Base-by-base conservation (phyloP, 2,113 vertebrate genomes). In the Phylloscopus whistleri region DNA sequence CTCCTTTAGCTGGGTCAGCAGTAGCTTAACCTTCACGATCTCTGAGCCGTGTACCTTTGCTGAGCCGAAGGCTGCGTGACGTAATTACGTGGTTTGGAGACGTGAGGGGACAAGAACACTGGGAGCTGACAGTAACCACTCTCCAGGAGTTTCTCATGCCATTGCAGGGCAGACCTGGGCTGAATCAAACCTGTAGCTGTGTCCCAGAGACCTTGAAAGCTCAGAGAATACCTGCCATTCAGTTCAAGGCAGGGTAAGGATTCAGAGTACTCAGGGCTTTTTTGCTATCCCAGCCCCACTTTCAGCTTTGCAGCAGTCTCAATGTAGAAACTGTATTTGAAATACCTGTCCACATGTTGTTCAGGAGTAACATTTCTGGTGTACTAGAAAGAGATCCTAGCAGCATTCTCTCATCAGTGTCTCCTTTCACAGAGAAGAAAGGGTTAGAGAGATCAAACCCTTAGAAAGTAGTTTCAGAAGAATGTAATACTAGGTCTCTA, bases 401-500 rank as follows among this genome's bases (percentile, higher is more conserved):
- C 17, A 86, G 37, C 46, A 27, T 75, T 74, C 60, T 70, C 43
- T 88, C 83, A 41, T 51, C 37, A 80, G 3, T 24, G 3, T 51
- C 37, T 89, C 33, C 17, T 37, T 77, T 23, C 13, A 6, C 6
- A 21, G 33, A 28, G n/a, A 67, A 86, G 30, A 67, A 67, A 70
- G 10, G n/a, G 27, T 91, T 43, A 62, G 28, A 69, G n/a, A 85
- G 58, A 63, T 37, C 6, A 70, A 94, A 88, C 39, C 26, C 33
- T 59, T 35, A 49, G 59, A 80, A 72, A 93, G 39, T 75, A 39
- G 51, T 48, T 82, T 87, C 46, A 92, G 79, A 74, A 84, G 43
- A 70, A 59, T 19, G 26, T 10, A 17, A 46, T 41, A 28, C 41
- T 28, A 79, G 67, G 87, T 91, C 37, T 87, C 55, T 73, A 33